These are phyloP conservation scores for Mythimna vitellina DNA, from an alignment of 2,888 invertebrate species.

Conservation along the genomic window DNA sequence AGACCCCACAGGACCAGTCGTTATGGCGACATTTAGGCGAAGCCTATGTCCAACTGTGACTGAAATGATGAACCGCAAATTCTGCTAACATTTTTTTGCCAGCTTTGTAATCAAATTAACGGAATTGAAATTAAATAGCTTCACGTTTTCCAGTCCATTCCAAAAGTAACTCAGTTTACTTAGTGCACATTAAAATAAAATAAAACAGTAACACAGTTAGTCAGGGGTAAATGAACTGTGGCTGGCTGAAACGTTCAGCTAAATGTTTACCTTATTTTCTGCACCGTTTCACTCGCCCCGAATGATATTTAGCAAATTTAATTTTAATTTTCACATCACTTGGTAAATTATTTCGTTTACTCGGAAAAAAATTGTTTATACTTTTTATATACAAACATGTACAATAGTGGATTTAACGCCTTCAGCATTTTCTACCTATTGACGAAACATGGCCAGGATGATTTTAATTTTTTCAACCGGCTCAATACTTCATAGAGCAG, in stretches of 20 bases:
- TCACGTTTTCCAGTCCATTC: slow-evolving; percentile 14
- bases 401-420: neutral
- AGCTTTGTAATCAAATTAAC: neutral
- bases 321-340: slow-evolving; percentile 26
- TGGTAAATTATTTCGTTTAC: slow-evolving; percentile 7
- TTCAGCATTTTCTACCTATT: neutral
- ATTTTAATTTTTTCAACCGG: neutral
- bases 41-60: too few relatives aligned
- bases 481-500: neutral
- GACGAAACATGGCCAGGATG: neutral
- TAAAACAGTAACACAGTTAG: slow-evolving; percentile 56
- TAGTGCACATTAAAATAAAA: slow-evolving; percentile 53
- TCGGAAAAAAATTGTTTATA: neutral
- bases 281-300: slow-evolving; percentile 44
- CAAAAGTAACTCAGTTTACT: slow-evolving; percentile 43
- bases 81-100: neutral
- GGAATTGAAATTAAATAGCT: slow-evolving; percentile 7
- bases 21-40: too few relatives aligned
- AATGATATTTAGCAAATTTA: slow-evolving; percentile 33
- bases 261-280: slow-evolving; percentile 58
- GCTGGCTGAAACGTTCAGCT: slow-evolving; percentile 37
- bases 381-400: neutral
- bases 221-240: slow-evolving; percentile 66
- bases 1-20: too few relatives aligned
- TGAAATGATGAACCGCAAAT: neutral